phyloP scores from a whole-genome alignment of 2,113 vertebrate genomes.

The Furnarius figulus region DNA sequence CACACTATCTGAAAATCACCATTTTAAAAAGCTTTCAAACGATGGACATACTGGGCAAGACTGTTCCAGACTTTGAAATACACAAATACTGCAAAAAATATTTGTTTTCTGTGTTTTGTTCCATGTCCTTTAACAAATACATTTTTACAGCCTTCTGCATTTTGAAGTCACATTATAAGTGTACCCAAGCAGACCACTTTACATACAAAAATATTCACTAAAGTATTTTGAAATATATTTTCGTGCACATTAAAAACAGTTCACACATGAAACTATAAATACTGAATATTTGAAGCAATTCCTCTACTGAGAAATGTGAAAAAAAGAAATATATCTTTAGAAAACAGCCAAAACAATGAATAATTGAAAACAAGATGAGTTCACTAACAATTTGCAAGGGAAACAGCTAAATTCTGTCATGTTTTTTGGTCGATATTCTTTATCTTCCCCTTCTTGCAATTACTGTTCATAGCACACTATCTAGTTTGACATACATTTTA shows the following conservation, averaged over 20 bases:
- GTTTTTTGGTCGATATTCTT: background rate
- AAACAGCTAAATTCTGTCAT: background rate
- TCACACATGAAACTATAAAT: background rate
- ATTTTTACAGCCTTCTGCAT: background rate
- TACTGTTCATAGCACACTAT: background rate
- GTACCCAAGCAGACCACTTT: background rate
- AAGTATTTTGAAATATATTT: background rate
- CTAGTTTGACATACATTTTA: background rate
- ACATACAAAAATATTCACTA: background rate
- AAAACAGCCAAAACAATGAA: constrained; percentile 11
- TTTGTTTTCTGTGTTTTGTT: background rate
- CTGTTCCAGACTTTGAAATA: background rate
- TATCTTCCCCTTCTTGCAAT: background rate
- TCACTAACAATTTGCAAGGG: background rate
- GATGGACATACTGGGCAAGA: rapidly evolving
- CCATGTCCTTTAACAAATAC: background rate
- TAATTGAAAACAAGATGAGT: background rate
- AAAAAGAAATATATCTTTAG: background rate
- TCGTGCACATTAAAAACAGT: background rate
- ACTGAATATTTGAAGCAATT: background rate
- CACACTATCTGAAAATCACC: background rate
- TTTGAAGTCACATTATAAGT: background rate
- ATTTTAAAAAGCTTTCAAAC: background rate
- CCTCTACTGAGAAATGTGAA: background rate
- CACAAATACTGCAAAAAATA: background rate